Evolutionary conservation across 2,888 invertebrate species (phyloP).

Genomic region (Dastarcus helophoroides): DNA sequence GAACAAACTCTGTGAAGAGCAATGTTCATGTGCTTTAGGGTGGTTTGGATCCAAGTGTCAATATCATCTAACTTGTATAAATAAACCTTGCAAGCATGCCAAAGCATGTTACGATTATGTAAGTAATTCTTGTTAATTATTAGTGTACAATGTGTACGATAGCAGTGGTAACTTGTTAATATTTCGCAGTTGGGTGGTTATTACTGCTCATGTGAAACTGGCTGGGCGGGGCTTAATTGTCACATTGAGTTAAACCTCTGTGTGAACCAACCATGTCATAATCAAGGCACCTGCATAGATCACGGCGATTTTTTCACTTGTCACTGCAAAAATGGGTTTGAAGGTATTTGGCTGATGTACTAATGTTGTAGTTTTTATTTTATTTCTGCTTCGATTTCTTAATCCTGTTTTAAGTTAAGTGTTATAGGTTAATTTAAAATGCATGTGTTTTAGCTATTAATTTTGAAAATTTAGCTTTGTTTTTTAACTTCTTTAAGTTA

Average conservation of each 20-base stretch:
- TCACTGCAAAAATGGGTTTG: slow-evolving; percentile 46
- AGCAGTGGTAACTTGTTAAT: slow-evolving; percentile 9
- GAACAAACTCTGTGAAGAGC: slow-evolving; percentile 19
- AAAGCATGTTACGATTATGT: slow-evolving; percentile 50
- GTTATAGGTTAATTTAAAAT: too few species aligned
- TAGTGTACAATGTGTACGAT: slow-evolving; percentile 1
- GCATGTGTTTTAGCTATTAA: too few species aligned
- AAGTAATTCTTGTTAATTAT: slow-evolving; percentile 35
- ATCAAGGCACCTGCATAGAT: slow-evolving; percentile 51
- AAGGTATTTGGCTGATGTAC: too few species aligned
- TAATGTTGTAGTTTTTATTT: too few species aligned
- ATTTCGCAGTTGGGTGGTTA: slow-evolving; percentile 42
- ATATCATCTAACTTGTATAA: slow-evolving; percentile 38
- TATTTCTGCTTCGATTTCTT: too few species aligned
- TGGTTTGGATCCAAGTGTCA: slow-evolving; percentile 32
- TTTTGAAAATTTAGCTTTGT: too few species aligned
- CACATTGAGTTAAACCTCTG: slow-evolving; percentile 46
- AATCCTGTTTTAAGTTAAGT: too few species aligned
- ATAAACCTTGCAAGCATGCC: slow-evolving; percentile 51
- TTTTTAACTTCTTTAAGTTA: too few species aligned
- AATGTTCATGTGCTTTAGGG: slow-evolving; percentile 36
- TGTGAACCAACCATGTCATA: slow-evolving; percentile 48
- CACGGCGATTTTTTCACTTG: slow-evolving; percentile 44
- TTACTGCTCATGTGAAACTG: slow-evolving; percentile 58
- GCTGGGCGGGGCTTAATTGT: slow-evolving; percentile 54